Percentiles rank a stretch among this genome's conserved stretches.
phyloP scores from a whole-genome alignment of 2,797 vertebrate genomes.

The Labroides dimidiatus region DNA sequence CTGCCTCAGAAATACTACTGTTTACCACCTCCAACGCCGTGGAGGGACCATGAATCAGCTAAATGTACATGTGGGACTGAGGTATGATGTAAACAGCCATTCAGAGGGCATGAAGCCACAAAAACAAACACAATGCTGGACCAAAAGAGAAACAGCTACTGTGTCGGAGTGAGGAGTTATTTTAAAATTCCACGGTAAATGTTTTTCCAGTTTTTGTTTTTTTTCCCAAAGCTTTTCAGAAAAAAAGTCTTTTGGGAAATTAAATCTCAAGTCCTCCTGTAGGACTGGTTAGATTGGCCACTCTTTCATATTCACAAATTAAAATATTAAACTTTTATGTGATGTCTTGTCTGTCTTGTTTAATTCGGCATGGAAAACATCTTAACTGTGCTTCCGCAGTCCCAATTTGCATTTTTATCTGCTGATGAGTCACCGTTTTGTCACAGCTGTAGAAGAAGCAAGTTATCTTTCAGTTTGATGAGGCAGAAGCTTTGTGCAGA shows the following conservation, averaged over 20 bases:
- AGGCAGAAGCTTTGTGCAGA: neutral
- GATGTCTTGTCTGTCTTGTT: neutral
- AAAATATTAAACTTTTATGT: neutral
- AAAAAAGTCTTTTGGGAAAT: neutral
- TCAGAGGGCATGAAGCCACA: slow-evolving; percentile 21
- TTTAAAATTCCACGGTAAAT: neutral
- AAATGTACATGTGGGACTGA: slow-evolving; percentile 22
- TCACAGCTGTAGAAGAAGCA: neutral
- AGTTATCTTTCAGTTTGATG: slow-evolving; percentile 9
- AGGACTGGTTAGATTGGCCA: neutral
- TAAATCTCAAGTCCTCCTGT: neutral
- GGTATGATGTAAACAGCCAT: slow-evolving; percentile 49
- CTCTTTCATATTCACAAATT: neutral
- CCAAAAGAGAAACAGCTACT: slow-evolving; percentile 16
- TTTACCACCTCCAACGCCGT: slow-evolving; percentile 39
- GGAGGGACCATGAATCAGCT: slow-evolving; percentile 54
- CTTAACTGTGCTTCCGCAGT: neutral
- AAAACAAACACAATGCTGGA: slow-evolving; percentile 24
- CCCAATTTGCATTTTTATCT: slow-evolving; percentile 25
- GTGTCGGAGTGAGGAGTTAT: slow-evolving; percentile 1
- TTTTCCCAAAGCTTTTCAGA: neutral
- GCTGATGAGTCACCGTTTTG: slow-evolving; percentile 9
- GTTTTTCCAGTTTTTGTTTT: neutral
- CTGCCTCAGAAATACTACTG: slow-evolving; percentile 52
- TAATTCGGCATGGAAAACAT: neutral